Base-by-base conservation (phyloP, 2,113 vertebrate genomes). In the Dasypus novemcinctus region DNA sequence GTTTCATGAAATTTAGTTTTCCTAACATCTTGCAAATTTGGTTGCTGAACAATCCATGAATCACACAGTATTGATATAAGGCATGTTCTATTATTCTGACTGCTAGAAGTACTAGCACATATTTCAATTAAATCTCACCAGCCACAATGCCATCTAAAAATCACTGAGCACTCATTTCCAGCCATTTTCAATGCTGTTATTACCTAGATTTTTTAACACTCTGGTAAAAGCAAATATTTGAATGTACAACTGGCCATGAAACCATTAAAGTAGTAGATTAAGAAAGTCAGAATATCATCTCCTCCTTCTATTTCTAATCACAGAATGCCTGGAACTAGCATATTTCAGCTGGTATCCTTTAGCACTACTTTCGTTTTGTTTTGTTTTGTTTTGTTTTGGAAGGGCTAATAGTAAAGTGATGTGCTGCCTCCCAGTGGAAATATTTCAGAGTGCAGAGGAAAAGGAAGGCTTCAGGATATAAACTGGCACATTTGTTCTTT, bases 371-470 rank as follows among this genome's bases (percentile, higher is more conserved):
- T 27, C 31, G 33, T 41, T 57, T 68, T 46, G 43, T 46, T 14
- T 27, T 36, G 33, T 41, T 57, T 68, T 46, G 43, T 46, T 14
- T 57, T 57, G 23, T 38, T 17, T 15, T 29, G 25, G 10, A 0
- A 23, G 78, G 36, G 15, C 43, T 74, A 7, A 89, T 91, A 41
- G 38, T 80, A 23, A 93, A 79, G 74, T 91, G 57, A 85, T 5
- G 82, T 96, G 94, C 97, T 97, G 93, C 94, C 95, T 5, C 88
- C 97, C 29, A 93, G 93, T 96, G 97, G 97, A 43, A 0, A 86
- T 36, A 94, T 75, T 85, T 93, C 63, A 88, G 59, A 94, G 15
- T 38, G 31, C 91, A 93, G 7, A 90, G 64, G 72, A 69, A 82
- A 74, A 92, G 49, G 17, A 87, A 84, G n/a, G 4, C 23, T 90